Evolutionary conservation across 2,113 vertebrate genomes (phyloP).

Genomic region (Neofelis nebulosa): DNA sequence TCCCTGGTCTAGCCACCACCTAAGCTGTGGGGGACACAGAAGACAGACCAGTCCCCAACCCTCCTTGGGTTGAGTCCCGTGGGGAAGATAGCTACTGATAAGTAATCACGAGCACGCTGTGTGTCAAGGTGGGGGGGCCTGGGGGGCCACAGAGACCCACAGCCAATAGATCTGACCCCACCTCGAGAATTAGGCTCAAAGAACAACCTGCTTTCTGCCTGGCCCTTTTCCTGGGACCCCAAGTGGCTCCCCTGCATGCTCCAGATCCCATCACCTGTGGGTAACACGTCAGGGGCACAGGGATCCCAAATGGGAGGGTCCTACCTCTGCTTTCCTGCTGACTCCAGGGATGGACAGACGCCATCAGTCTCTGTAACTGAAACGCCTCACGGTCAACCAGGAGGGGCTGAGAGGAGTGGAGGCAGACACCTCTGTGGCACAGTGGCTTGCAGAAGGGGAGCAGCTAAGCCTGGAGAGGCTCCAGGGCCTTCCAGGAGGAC

Average conservation of each 20-base stretch:
- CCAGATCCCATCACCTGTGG: background rate
- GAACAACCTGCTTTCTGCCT: background rate
- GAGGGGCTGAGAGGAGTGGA: background rate
- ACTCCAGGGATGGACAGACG: background rate
- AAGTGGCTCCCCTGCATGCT: background rate
- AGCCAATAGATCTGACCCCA: background rate
- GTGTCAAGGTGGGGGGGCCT: background rate
- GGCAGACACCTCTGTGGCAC: background rate
- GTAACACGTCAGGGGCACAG: background rate
- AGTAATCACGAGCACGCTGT: background rate
- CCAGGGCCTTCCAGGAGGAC: fast-evolving
- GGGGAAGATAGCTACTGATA: background rate
- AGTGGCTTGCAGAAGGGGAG: background rate
- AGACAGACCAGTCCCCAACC: background rate
- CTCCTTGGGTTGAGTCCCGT: background rate
- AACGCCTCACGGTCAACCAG: background rate
- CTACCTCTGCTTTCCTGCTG: background rate
- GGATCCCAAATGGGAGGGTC: background rate
- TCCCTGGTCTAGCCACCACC: background rate
- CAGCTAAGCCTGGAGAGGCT: fast-evolving
- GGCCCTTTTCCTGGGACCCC: background rate
- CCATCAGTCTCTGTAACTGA: background rate
- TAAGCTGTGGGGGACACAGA: background rate
- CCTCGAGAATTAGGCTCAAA: background rate
- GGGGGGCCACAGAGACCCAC: background rate